Conservation (phyloP, 1,140 invertebrate genomes). For the Drosophila pseudoobscura region DNA sequence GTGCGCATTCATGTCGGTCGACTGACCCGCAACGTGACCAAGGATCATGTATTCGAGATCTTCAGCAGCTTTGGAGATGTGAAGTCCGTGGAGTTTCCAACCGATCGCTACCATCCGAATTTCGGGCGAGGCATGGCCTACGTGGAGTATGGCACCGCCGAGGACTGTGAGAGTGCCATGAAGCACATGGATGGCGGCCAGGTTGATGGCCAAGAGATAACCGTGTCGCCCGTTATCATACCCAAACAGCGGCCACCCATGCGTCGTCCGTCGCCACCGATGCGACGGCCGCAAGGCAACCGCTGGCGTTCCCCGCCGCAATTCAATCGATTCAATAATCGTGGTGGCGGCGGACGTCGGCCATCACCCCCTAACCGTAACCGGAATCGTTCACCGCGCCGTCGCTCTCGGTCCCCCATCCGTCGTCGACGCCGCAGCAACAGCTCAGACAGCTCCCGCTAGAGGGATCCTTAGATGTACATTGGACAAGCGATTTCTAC, state of each 20-base stretch:
- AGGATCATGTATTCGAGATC: conserved; percentile 97
- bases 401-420: conserved; percentile 81
- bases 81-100: conserved; percentile 94
- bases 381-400: conserved; percentile 65
- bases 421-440: conserved; percentile 77
- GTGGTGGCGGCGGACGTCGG: conserved; percentile 62
- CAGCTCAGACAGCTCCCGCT: conserved; percentile 82
- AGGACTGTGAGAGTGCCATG: conserved; percentile 99
- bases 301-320: conserved; percentile 87
- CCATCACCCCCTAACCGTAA: conserved; percentile 62
- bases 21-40: conserved; percentile 95
- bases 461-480: conserved; percentile 31
- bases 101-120: conserved; percentile 93
- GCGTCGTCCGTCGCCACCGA: conserved; percentile 86
- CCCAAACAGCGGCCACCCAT: conserved; percentile 88
- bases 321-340: conserved; percentile 77
- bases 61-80: conserved; percentile 96
- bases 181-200: conserved; percentile 99
- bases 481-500: conserved; percentile 25
- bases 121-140: conserved; percentile 96
- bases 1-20: conserved; percentile 96
- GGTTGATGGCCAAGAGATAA: conserved; percentile 97
- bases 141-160: conserved; percentile 95
- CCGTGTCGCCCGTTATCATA: conserved; percentile 93
- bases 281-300: conserved; percentile 85